phyloP scores from a whole-genome alignment of 2,888 invertebrate genomes.

The Rapana venosa region DNA sequence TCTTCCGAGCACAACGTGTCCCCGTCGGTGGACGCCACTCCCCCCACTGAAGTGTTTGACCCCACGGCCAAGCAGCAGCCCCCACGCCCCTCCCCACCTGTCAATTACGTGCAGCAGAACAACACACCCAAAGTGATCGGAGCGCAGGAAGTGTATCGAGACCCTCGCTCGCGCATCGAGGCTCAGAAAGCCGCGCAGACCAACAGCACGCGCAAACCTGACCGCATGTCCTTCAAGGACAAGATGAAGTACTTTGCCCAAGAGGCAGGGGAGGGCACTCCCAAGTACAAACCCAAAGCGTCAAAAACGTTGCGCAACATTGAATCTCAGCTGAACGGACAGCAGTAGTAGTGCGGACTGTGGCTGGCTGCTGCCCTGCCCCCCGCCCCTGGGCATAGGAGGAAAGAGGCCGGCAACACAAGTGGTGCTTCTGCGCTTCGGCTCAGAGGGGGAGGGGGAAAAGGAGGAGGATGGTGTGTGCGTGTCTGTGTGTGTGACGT shows the following conservation, averaged over 20 bases:
- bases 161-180: constrained; percentile 92
- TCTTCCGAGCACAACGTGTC: constrained; percentile 73
- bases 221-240: constrained; percentile 97
- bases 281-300: constrained; percentile 96
- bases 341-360: constrained; percentile 48
- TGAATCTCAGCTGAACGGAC: constrained; percentile 74
- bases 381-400: background rate
- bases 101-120: constrained; percentile 59
- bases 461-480: background rate
- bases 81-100: background rate
- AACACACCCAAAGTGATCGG: constrained; percentile 97
- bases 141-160: constrained; percentile 98
- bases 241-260: constrained; percentile 99
- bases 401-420: background rate
- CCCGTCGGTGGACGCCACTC: constrained; percentile 55
- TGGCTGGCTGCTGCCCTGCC: background rate
- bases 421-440: background rate
- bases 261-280: constrained; percentile 96
- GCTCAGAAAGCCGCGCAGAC: constrained; percentile 82
- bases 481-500: background rate
- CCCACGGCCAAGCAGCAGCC: constrained; percentile 34
- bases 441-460: background rate
- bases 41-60: constrained; percentile 48
- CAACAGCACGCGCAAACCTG: constrained; percentile 75
- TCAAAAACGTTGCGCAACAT: constrained; percentile 88